A percentile compares a stretch with the other conserved stretches of the same genome.
Conservation (phyloP, 2,888 invertebrate species). For the Zygothrica quintamaculata region DNA sequence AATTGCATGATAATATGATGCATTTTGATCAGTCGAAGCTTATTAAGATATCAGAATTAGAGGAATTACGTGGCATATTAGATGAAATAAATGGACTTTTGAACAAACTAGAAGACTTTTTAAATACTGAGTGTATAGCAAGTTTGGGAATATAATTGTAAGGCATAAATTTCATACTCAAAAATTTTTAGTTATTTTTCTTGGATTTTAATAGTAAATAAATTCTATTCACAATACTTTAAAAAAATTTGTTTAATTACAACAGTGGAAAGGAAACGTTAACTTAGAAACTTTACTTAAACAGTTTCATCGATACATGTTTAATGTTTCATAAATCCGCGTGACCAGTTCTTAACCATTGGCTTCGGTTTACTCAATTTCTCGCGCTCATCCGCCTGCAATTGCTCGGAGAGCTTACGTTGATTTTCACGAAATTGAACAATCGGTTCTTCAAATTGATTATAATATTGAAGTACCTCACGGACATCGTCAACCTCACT, state of each 20-base stretch:
- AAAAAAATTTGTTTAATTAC: conserved; percentile 21
- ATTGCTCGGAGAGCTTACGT: conserved; percentile 89
- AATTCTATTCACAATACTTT: conserved; percentile 16
- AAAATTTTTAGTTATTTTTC: conserved; percentile 15
- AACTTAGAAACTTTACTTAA: conserved; percentile 3
- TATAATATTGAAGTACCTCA: conserved; percentile 95
- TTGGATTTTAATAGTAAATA: conserved; percentile 18
- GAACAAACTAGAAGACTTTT: conserved; percentile 11
- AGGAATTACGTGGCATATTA: conserved; percentile 9
- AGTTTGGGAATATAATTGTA: not conserved
- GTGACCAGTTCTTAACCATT: conserved; percentile 87
- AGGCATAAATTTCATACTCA: not conserved
- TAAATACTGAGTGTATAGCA: not conserved
- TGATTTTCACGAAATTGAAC: conserved; percentile 96
- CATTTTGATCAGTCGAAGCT: not conserved
- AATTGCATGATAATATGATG: conserved; percentile 24
- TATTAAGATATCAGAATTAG: conserved; percentile 4
- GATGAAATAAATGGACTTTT: conserved; percentile 25
- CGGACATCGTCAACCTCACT: conserved; percentile 97
- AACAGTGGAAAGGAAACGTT: conserved; percentile 18
- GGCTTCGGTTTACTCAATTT: conserved; percentile 85
- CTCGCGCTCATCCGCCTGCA: conserved; percentile 87
- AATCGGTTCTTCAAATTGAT: conserved; percentile 96
- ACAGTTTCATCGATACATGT: not conserved
- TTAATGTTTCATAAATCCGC: conserved; percentile 85